phyloP scores from a whole-genome alignment of 2,888 invertebrate genomes.

The Drosophila percnosoma region DNA sequence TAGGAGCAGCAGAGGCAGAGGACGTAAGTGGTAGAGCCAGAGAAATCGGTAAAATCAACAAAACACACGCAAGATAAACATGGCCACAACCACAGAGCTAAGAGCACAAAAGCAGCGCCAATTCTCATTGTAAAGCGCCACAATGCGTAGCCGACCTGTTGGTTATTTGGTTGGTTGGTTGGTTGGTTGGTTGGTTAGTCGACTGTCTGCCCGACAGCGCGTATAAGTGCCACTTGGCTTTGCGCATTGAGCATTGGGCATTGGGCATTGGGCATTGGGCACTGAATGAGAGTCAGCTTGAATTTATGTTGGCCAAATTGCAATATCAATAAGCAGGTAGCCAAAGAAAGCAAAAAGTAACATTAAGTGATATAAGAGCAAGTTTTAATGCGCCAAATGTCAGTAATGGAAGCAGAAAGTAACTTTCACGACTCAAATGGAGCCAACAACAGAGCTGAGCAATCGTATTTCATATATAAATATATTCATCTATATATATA shows the following conservation, averaged over 20 bases:
- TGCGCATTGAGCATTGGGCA: constrained; percentile 2
- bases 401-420: constrained; percentile 20
- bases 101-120: constrained; percentile 43
- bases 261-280: constrained; percentile 23
- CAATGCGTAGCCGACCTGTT: constrained; percentile 61
- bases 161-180: constrained; percentile 27
- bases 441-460: background rate
- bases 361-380: constrained; percentile 25
- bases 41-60: constrained; percentile 75
- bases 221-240: constrained; percentile 50
- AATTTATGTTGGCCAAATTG: constrained; percentile 68
- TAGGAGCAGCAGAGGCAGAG: background rate
- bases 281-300: constrained; percentile 22
- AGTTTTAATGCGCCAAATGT: constrained; percentile 44
- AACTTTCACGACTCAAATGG: constrained; percentile 13
- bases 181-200: constrained; percentile 9
- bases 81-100: constrained; percentile 29
- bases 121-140: constrained; percentile 40
- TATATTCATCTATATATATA: background rate
- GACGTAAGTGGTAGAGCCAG: constrained; percentile 12
- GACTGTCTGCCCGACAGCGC: constrained; percentile 36
- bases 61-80: constrained; percentile 74
- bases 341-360: constrained; percentile 10
- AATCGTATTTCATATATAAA: background rate
- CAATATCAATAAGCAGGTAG: constrained; percentile 66